Base-by-base conservation (phyloP, 1,140 invertebrate species). In the Hycleus phaleratus region DNA sequence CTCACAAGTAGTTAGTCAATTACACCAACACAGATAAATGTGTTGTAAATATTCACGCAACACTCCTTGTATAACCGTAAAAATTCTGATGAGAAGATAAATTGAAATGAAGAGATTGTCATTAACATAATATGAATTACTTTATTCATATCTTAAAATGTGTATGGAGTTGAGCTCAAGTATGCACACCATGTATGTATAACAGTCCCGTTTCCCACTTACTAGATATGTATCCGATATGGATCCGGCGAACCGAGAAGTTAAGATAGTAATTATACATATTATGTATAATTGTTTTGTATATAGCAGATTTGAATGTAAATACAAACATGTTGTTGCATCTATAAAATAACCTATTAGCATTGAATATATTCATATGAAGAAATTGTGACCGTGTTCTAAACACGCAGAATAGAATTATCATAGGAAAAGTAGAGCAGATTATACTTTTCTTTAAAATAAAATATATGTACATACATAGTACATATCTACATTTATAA, bases 231-330 rank as follows among this genome's bases (percentile, higher is more conserved):
- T 55, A 59, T 59, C 58, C 51, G 48, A 49, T 59, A 46, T 50
- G 49, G 46, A 44, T 54, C 44, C 55, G 44, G 43, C 59, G 40
- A 54, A 54, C 47, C 59, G 46, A 50, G 50, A 53, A 46, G 46
- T 38, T 32, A 32, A 32, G 32, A 32, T 32, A 44, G 59, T 61
- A 61, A 61, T 61, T 61, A 61, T 61, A 52, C 46, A 50, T 57
- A 57, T 61, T 57, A 57, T 61, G 59, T 61, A 61, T 53, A 61
- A 61, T 61, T 61, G 59, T 61, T 61, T 18, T 53, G 59, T 56
- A 61, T 58, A 57, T 49, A 58, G 45, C 56, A 46, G 40, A 50
- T 50, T 44, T 44, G 18, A 48, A 58, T 48, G 56, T 58, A 52
- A 52, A 47, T 51, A 51, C 49, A 47, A 18, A 32, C 32, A 32